Conservation (phyloP, 2,113 vertebrate species). For the Tragulus kanchil region DNA sequence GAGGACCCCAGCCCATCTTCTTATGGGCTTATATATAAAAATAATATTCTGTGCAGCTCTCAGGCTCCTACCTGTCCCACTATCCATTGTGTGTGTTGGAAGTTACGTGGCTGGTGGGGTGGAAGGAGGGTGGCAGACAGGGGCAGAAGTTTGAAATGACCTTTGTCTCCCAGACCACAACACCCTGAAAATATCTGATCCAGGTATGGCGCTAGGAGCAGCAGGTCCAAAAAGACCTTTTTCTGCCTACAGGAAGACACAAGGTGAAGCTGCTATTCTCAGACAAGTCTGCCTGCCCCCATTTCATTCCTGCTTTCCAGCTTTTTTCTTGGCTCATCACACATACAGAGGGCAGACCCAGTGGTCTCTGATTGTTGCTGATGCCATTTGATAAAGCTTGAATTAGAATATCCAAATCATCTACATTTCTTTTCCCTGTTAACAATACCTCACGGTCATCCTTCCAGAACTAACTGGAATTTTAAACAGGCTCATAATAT, state of each 20-base stretch:
- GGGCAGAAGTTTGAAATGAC: background rate
- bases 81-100: fast-evolving
- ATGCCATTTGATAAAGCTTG: background rate
- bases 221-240: background rate
- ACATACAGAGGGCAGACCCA: fast-evolving
- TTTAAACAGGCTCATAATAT: background rate
- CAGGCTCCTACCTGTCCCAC: background rate
- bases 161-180: background rate
- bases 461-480: background rate
- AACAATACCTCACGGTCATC: background rate
- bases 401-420: background rate
- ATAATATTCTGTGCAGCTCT: background rate
- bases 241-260: background rate
- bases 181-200: background rate
- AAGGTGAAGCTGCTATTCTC: background rate
- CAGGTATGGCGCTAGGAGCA: background rate
- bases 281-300: background rate
- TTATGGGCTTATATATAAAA: background rate
- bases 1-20: background rate
- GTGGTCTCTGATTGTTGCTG: background rate
- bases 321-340: background rate
- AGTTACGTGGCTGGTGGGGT: background rate
- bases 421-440: background rate
- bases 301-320: background rate
- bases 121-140: background rate